Evolutionary conservation across 2,888 invertebrate genomes (phyloP), one percentile per base, ranked within the genome.

Genomic region (Tetragnatha montana): DNA sequence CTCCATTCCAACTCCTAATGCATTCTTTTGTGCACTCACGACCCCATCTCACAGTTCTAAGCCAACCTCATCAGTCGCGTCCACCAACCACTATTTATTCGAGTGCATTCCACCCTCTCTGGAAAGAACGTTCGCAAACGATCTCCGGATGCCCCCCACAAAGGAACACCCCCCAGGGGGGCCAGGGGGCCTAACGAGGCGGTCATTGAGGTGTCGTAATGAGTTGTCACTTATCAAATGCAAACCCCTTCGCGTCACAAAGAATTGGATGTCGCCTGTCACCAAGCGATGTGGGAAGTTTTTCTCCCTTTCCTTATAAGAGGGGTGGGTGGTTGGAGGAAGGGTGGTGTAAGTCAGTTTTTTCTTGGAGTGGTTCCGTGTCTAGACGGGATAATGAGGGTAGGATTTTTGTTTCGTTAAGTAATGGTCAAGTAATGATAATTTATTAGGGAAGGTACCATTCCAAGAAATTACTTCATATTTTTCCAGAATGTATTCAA

Each of bases 231-330:
- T 73, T 73, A 73, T 73, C 73, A 73, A 73, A 73, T 73, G 73
- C 73, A 73, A 19, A 71, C 71, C 71, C 71, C 71, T 71, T 71
- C 71, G 19, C 80, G 35, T 69, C 35, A n/a, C n/a, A 21, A 81
- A 81, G 81, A 81, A 73, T 81, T 71, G 70, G 71, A 71, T 73
- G 71, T 71, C 71, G 70, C 50, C 21, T 81, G 71, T 81, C 71
- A 71, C 14, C 21, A 19, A 19, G 50, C 50, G 47, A 71, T 50
- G 81, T 70, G 19, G 71, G 8, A 60, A 17, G 14, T 17, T 12
- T 17, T 12, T 17, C 14, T 10, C 60, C 60, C 17, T 60, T 60
- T 12, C 4, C 12, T 17, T 8, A 4, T 10, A 6, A 0, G 10
- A 10, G 60, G 60, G 60, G 60, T 17, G 60, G 60, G 17, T 4